Percentiles rank a stretch among this genome's conserved stretches.
These are phyloP conservation scores for Caerostris extrusa DNA, from an alignment of 1,140 invertebrate genomes.

Conservation along the genomic window DNA sequence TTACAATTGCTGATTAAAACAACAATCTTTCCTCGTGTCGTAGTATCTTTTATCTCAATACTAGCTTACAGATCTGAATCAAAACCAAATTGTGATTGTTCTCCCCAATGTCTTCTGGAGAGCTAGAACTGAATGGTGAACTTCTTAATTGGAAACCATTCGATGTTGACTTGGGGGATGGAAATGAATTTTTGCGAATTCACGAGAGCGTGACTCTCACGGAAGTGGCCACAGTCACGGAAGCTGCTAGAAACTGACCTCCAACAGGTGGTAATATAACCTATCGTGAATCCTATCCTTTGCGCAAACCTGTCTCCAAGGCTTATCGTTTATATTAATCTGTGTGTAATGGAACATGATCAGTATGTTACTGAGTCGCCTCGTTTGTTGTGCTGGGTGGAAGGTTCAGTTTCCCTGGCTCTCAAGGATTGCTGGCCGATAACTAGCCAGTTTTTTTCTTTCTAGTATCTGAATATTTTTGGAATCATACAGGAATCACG, in stretches of 20 bases:
- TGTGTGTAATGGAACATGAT: background rate
- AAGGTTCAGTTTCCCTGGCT: background rate
- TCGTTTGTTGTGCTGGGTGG: background rate
- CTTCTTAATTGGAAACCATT: constrained; percentile 21
- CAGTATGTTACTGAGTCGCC: background rate
- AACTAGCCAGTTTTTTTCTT: background rate
- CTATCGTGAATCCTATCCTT: constrained; percentile 44
- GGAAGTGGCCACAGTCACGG: constrained; percentile 73
- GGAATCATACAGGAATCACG: background rate
- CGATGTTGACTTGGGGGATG: background rate
- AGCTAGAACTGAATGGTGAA: background rate
- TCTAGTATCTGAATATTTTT: background rate
- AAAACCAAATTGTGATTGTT: background rate
- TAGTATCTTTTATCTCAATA: background rate
- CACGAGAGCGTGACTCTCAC: constrained; percentile 74
- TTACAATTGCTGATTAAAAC: background rate
- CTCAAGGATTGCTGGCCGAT: background rate
- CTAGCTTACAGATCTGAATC: background rate
- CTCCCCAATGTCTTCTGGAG: background rate
- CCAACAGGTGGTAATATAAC: constrained; percentile 65
- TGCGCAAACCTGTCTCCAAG: background rate
- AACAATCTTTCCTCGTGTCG: background rate
- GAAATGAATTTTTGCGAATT: constrained; percentile 24
- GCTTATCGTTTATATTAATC: background rate
- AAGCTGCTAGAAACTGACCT: constrained; percentile 61